These are phyloP conservation scores for Ylistrum balloti DNA, from an alignment of 1,140 invertebrate genomes.

Conservation along the genomic window DNA sequence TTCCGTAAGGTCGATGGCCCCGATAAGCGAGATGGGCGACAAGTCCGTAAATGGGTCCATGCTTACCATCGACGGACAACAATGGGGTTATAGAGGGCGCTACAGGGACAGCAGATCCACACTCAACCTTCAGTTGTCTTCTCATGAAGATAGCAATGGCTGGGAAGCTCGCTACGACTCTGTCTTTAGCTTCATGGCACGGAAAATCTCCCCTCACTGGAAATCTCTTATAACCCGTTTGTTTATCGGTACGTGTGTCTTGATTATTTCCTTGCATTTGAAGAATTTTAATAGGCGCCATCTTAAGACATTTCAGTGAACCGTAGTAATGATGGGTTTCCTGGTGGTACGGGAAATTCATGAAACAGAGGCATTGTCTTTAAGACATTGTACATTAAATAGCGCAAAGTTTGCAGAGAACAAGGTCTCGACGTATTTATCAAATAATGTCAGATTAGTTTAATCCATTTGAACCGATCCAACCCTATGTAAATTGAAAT, in stretches of 20 bases:
- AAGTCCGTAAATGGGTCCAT: neutral
- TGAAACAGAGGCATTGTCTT: no score
- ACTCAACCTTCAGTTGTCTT: neutral
- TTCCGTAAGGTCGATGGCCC: neutral
- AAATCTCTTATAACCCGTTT: neutral
- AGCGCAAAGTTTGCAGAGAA: no score
- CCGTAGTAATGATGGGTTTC: no score
- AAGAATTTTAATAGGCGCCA: no score
- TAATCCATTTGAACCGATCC: no score
- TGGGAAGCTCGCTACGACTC: neutral
- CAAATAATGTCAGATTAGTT: no score
- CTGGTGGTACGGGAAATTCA: no score
- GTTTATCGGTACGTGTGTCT: neutral
- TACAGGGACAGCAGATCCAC: constrained; percentile 10
- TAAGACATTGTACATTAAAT: no score
- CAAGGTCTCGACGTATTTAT: no score
- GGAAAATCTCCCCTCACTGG: neutral
- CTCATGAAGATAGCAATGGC: neutral
- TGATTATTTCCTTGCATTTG: neutral
- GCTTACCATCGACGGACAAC: neutral
- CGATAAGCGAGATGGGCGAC: neutral
- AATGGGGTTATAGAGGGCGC: neutral
- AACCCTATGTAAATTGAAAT: no score
- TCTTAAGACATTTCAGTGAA: no score
- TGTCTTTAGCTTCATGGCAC: neutral